A percentile compares a stretch with the other conserved stretches of the same genome.
Conservation (phyloP, 1,140 invertebrate species). For the Hyles euphorbiae region DNA sequence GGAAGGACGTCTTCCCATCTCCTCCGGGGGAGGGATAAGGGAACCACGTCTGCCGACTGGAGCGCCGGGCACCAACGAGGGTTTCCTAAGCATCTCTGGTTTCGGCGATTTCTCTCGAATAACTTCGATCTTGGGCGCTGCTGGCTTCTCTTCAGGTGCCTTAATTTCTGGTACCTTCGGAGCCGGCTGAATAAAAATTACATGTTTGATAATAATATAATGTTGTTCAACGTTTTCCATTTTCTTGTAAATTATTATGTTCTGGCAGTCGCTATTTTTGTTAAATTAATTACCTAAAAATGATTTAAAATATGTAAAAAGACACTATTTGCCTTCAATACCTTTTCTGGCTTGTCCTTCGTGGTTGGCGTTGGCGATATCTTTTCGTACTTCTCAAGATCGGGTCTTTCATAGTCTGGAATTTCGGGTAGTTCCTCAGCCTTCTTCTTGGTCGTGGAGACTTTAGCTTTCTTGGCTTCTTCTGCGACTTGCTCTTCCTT, state of each 20-base stretch:
- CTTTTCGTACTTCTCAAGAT: slow-evolving; percentile 77
- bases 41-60: slow-evolving; percentile 84
- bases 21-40: slow-evolving; percentile 88
- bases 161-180: slow-evolving; percentile 85
- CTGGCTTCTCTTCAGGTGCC: slow-evolving; percentile 78
- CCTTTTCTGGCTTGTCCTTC: slow-evolving; percentile 63
- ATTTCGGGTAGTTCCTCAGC: slow-evolving; percentile 85
- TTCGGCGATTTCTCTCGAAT: slow-evolving; percentile 85
- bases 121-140: slow-evolving; percentile 90
- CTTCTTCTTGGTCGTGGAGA: slow-evolving; percentile 60
- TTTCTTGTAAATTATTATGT: background rate
- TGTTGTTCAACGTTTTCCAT: background rate
- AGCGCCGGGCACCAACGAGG: slow-evolving; percentile 84
- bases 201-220: too few relatives aligned
- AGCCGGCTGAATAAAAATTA: slow-evolving; percentile 39
- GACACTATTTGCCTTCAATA: slow-evolving; percentile 24
- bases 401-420: slow-evolving; percentile 79
- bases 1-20: slow-evolving; percentile 88
- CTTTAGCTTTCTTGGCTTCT: slow-evolving; percentile 65
- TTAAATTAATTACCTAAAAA: too few relatives aligned
- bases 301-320: too few relatives aligned
- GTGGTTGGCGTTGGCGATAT: slow-evolving; percentile 52
- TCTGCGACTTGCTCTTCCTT: slow-evolving; percentile 62
- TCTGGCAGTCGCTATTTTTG: too few relatives aligned
- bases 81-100: slow-evolving; percentile 79